Evolutionary conservation across 2,797 vertebrate genomes (phyloP).

Genomic region (Bradypodion ventrale): DNA sequence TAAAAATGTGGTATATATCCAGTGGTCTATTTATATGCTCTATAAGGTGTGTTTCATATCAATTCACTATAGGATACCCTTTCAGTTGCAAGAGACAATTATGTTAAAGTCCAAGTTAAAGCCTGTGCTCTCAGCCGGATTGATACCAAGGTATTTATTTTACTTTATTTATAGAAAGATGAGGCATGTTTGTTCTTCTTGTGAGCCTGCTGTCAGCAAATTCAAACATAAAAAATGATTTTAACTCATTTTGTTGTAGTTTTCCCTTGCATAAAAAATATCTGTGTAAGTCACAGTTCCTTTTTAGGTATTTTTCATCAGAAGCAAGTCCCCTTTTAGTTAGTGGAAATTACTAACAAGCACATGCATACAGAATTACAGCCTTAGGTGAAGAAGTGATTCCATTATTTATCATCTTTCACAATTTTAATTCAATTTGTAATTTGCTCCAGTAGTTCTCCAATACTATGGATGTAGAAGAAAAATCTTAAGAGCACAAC

Average conservation of each 20-base stretch:
- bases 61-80: conserved; percentile 79
- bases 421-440: neutral
- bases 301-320: neutral
- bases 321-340: neutral
- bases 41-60: neutral
- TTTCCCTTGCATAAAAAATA: neutral
- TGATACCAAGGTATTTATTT: conserved; percentile 83
- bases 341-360: neutral
- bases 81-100: conserved; percentile 74
- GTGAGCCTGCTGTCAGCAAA: conserved; percentile 32
- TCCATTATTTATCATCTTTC: conserved; percentile 33
- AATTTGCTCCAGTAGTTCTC: conserved; percentile 22
- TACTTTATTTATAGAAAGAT: conserved; percentile 4
- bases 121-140: conserved; percentile 90
- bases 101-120: conserved; percentile 91
- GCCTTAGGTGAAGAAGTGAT: conserved; percentile 4
- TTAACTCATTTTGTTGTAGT: neutral
- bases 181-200: conserved; percentile 5
- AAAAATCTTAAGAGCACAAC: neutral
- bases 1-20: conserved; percentile 25
- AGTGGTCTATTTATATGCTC: neutral
- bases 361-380: neutral
- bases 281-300: neutral
- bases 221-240: neutral
- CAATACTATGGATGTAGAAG: neutral